Evolutionary conservation across 2,113 vertebrate genomes (phyloP).

Genomic region (Eolophus roseicapilla): DNA sequence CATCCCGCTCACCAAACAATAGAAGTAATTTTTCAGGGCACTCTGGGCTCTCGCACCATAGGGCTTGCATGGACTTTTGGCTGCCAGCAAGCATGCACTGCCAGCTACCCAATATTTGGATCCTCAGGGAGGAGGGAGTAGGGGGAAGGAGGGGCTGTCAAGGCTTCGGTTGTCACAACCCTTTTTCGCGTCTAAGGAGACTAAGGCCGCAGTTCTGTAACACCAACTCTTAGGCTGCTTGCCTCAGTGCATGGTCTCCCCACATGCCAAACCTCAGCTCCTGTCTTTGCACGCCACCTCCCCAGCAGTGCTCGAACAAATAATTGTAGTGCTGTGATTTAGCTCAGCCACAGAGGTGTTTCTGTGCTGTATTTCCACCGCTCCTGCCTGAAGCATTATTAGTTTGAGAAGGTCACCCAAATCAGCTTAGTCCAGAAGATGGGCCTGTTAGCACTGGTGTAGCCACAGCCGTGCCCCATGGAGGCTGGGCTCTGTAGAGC

Average conservation of each 20-base stretch:
- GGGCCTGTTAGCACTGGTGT: background rate
- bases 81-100: background rate
- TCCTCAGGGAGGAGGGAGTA: background rate
- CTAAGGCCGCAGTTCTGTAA: accelerated
- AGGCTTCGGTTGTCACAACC: background rate
- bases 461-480: accelerated
- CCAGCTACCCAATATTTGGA: background rate
- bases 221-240: background rate
- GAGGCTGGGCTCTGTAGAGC: background rate
- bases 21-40: accelerated
- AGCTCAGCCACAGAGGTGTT: background rate
- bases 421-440: background rate
- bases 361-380: accelerated
- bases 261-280: accelerated
- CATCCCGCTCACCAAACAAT: background rate
- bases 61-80: background rate
- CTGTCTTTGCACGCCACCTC: accelerated
- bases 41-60: background rate
- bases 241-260: background rate
- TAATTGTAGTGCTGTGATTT: background rate
- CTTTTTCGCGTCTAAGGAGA: background rate
- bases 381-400: background rate
- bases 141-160: background rate
- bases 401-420: background rate
- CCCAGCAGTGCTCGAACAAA: background rate